Conservation (phyloP, 1,140 invertebrate species). For the Glomeris maerens region DNA sequence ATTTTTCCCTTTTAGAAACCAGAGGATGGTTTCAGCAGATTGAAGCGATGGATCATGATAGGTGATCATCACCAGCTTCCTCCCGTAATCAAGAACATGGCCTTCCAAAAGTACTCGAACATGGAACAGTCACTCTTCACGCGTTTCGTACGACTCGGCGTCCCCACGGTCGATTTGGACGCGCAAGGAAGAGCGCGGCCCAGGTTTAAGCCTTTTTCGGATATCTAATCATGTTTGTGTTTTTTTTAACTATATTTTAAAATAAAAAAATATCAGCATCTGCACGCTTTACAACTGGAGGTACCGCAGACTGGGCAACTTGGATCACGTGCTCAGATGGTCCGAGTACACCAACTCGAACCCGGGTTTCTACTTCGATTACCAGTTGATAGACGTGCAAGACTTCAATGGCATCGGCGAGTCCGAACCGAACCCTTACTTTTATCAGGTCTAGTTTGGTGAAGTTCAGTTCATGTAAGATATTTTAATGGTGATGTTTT, state of each 20-base stretch:
- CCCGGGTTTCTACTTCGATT: constrained; percentile 82
- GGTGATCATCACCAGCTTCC: constrained; percentile 99
- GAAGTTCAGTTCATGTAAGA: background rate
- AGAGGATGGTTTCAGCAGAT: constrained; percentile 81
- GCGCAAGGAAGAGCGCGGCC: constrained; percentile 88
- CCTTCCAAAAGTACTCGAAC: constrained; percentile 98
- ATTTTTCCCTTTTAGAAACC: constrained; percentile 50
- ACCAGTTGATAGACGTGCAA: constrained; percentile 91
- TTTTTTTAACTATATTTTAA: constrained; percentile 13
- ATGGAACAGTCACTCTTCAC: constrained; percentile 99
- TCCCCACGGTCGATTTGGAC: constrained; percentile 93
- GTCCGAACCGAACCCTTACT: constrained; percentile 94
- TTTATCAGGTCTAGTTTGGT: constrained; percentile 61
- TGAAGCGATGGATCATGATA: constrained; percentile 99
- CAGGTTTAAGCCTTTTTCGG: constrained; percentile 41
- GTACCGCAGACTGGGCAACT: constrained; percentile 86
- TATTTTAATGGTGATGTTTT: background rate
- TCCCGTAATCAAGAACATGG: constrained; percentile 99
- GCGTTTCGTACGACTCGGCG: constrained; percentile 83
- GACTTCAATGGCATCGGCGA: constrained; percentile 96
- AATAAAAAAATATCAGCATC: constrained; percentile 44
- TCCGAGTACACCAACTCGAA: constrained; percentile 80
- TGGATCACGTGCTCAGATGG: constrained; percentile 66
- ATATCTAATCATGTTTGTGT: constrained; percentile 8
- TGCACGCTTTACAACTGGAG: constrained; percentile 95